phyloP scores from a whole-genome alignment of 2,113 vertebrate genomes.

The Alosa alosa region DNA sequence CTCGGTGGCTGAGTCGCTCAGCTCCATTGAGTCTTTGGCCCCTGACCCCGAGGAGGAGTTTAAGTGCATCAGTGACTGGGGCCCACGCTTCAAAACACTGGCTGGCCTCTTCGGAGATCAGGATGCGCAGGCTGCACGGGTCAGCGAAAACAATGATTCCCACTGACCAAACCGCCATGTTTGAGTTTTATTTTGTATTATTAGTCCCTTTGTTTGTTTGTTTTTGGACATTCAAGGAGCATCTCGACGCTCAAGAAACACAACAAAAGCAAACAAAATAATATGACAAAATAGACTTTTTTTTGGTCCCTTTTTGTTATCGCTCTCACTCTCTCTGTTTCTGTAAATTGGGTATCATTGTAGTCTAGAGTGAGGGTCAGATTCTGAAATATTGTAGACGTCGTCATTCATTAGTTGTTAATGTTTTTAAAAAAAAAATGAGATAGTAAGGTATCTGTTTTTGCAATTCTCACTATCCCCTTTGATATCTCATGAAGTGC shows the following conservation, averaged over 20 bases:
- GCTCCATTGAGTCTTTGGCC: constrained; percentile 82
- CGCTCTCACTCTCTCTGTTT: not conserved
- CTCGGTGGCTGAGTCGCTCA: constrained; percentile 84
- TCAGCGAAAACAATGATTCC: constrained; percentile 27
- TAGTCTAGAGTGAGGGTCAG: not conserved
- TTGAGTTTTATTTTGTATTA: not conserved
- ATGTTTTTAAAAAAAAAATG: not conserved
- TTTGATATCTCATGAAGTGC: constrained; percentile 5
- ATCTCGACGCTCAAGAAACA: not conserved
- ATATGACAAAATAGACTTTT: not conserved
- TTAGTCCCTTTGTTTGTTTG: not conserved
- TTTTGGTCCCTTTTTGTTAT: not conserved
- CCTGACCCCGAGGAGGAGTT: constrained; percentile 80
- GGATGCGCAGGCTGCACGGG: constrained; percentile 50
- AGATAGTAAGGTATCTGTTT: not conserved
- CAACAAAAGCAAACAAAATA: not conserved
- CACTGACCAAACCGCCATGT: not conserved
- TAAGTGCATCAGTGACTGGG: constrained; percentile 85
- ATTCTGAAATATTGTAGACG: not conserved
- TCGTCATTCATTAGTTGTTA: not conserved
- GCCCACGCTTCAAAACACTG: constrained; percentile 82
- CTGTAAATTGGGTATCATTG: not conserved
- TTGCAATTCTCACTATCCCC: not conserved
- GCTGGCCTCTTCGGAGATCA: constrained; percentile 81
- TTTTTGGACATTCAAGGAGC: not conserved